Conservation (phyloP, 2,888 invertebrate genomes). For the Calameuta filiformis region DNA sequence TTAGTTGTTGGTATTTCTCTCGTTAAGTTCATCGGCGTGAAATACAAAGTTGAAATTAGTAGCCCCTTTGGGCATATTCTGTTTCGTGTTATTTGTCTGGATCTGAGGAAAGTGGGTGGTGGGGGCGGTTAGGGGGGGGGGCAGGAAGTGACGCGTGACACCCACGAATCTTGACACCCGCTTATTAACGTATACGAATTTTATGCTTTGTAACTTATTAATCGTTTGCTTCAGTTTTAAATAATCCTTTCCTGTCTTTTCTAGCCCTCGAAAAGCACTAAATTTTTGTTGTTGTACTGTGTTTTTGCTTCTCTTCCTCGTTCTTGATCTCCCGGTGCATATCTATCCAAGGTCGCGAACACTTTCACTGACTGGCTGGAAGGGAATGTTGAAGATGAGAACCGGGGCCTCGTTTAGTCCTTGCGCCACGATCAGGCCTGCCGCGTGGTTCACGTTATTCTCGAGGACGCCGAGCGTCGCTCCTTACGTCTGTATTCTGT, state of each 20-base stretch:
- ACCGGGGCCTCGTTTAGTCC: neutral
- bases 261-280: neutral
- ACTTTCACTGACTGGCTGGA: neutral
- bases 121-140: neutral
- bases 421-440: neutral
- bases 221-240: neutral
- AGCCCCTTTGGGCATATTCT: neutral
- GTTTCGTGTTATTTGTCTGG: neutral
- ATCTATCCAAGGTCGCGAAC: neutral
- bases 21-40: neutral
- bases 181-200: neutral
- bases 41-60: neutral
- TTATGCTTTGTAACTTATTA: neutral
- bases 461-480: neutral
- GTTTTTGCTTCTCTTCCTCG: neutral
- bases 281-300: neutral
- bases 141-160: neutral
- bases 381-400: neutral
- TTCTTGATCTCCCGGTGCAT: neutral
- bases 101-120: neutral
- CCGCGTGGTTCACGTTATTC: neutral
- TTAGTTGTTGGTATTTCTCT: neutral
- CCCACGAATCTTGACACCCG: neutral
- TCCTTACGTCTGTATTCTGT: neutral
- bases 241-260: neutral